Conservation (phyloP, 2,113 vertebrate species). For the Nymphicus hollandicus region DNA sequence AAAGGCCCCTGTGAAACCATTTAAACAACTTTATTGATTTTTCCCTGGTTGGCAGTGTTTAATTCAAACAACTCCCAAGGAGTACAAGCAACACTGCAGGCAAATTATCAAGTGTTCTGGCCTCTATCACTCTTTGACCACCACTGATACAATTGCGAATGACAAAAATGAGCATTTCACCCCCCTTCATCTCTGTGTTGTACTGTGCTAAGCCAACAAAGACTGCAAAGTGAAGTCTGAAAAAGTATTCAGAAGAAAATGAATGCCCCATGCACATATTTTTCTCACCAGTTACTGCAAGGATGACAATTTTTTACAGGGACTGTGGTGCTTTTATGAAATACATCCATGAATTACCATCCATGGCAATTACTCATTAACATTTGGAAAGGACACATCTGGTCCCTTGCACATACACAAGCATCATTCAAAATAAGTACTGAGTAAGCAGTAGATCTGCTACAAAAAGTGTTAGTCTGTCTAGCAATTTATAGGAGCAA, state of each 20-base stretch:
- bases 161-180: slow-evolving; percentile 54
- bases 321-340: not conserved
- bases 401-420: not conserved
- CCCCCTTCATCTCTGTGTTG: not conserved
- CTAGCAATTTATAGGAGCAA: not conserved
- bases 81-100: slow-evolving; percentile 69
- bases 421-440: slow-evolving; percentile 20
- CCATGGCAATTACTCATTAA: slow-evolving; percentile 23
- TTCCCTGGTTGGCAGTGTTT: slow-evolving; percentile 76
- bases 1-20: slow-evolving; percentile 74
- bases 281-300: not conserved
- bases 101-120: slow-evolving; percentile 80
- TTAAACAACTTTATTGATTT: slow-evolving; percentile 83
- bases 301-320: not conserved
- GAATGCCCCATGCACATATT: not conserved
- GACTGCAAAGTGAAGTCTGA: not conserved
- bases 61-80: slow-evolving; percentile 79
- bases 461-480: not conserved
- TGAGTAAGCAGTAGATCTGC: slow-evolving; percentile 34
- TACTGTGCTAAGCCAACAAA: slow-evolving; percentile 24
- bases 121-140: slow-evolving; percentile 51
- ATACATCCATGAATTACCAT: not conserved
- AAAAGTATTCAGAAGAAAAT: not conserved
- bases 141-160: slow-evolving; percentile 54
- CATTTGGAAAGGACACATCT: slow-evolving; percentile 25